phyloP scores from a whole-genome alignment of 2,888 invertebrate species.

The Celastrina argiolus region DNA sequence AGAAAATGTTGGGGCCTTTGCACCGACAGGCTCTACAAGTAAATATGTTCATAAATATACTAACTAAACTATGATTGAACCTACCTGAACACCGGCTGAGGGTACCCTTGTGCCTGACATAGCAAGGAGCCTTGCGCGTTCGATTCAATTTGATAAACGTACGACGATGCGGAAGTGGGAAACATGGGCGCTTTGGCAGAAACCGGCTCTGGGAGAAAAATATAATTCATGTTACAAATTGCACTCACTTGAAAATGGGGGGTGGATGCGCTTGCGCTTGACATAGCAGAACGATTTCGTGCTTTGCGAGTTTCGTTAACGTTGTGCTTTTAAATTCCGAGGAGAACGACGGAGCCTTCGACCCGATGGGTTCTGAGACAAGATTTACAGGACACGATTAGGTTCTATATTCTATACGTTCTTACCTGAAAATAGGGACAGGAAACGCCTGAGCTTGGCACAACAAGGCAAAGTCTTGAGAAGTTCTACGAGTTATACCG shows the following conservation, averaged over 20 bases:
- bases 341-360: conserved; percentile 78
- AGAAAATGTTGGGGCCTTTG: conserved; percentile 80
- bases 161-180: conserved; percentile 70
- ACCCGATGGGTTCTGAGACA: conserved; percentile 78
- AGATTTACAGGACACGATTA: conserved; percentile 32
- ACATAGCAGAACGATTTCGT: conserved; percentile 80
- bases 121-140: conserved; percentile 67
- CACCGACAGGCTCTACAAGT: conserved; percentile 78
- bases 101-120: conserved; percentile 79
- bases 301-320: conserved; percentile 72
- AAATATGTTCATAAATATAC: conserved; percentile 31
- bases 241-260: conserved; percentile 82
- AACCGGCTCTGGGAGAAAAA: conserved; percentile 67
- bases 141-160: conserved; percentile 63
- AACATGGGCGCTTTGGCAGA: conserved; percentile 72
- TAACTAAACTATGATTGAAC: conserved; percentile 35
- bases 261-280: conserved; percentile 83
- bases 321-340: conserved; percentile 78
- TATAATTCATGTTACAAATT: conserved; percentile 33
- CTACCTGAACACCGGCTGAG: conserved; percentile 83
- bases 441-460: conserved; percentile 89
- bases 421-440: conserved; percentile 78
- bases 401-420: conserved; percentile 26
- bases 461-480: conserved; percentile 81
- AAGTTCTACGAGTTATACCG: conserved; percentile 81